A percentile compares a stretch with the other conserved stretches of the same genome.
These are phyloP conservation scores for Apis laboriosa DNA, from an alignment of 1,140 invertebrate genomes.

Conservation along the genomic window DNA sequence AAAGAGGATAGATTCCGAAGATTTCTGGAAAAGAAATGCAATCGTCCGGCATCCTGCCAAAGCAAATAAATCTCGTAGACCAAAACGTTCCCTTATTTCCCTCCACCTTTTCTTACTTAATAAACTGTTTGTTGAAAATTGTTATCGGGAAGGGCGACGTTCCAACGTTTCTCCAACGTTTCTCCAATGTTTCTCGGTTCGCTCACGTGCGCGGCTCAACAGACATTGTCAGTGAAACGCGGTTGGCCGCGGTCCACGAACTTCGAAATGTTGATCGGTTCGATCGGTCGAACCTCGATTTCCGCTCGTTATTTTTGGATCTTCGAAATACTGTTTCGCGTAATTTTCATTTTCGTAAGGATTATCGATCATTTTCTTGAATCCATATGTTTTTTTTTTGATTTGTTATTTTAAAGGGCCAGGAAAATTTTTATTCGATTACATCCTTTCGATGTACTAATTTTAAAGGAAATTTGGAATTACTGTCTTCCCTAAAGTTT, in stretches of 20 bases:
- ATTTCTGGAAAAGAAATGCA: constrained; percentile 12
- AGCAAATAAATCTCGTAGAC: not conserved
- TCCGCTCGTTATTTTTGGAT: constrained; percentile 7
- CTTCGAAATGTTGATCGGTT: constrained; percentile 27
- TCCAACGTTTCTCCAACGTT: not conserved
- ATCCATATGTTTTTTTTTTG: not conserved
- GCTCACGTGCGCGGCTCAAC: not conserved
- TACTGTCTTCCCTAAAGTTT: too few species aligned
- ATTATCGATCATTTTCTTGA: not conserved
- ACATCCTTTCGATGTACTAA: too few species aligned
- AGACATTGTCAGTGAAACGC: not conserved
- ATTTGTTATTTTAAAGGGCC: not conserved
- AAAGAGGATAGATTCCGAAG: not conserved
- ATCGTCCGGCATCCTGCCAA: not conserved
- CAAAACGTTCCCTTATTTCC: not conserved
- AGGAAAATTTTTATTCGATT: too few species aligned
- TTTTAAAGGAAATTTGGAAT: too few species aligned
- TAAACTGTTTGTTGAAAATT: not conserved
- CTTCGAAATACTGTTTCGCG: not conserved
- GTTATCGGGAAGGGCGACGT: not conserved
- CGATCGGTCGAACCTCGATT: not conserved
- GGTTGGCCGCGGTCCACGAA: constrained; percentile 49
- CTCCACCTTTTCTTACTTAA: not conserved
- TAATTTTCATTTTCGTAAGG: not conserved
- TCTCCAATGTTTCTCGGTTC: not conserved